Conservation (phyloP, 2,888 invertebrate genomes). For the Falcaria lacertinaria region DNA sequence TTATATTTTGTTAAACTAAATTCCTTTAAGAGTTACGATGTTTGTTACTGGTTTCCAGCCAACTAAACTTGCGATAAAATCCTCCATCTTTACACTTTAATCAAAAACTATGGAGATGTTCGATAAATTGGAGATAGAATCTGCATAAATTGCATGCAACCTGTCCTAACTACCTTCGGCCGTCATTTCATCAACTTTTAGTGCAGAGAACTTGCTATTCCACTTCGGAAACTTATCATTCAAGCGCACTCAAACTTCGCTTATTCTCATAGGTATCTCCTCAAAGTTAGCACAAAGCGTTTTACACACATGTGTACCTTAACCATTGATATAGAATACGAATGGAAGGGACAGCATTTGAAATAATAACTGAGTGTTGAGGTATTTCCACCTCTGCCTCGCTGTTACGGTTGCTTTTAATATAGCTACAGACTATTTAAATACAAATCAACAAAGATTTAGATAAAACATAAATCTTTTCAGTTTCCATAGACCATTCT, state of each 20-base stretch:
- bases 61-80: too few relatives aligned
- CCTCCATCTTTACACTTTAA: too few relatives aligned
- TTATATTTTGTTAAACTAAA: too few relatives aligned
- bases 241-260: conserved; percentile 60
- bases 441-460: too few relatives aligned
- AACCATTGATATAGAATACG: conserved; percentile 33
- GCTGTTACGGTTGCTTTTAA: neutral
- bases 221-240: conserved; percentile 64
- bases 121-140: neutral
- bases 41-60: too few relatives aligned
- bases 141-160: neutral
- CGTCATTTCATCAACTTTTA: conserved; percentile 50
- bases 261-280: conserved; percentile 66
- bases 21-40: too few relatives aligned
- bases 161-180: conserved; percentile 7
- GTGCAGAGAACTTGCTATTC: conserved; percentile 43
- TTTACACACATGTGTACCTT: conserved; percentile 71
- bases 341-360: conserved; percentile 36
- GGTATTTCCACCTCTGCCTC: neutral
- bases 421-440: too few relatives aligned
- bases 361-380: neutral
- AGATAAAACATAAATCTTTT: too few relatives aligned
- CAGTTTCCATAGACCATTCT: too few relatives aligned
- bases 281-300: conserved; percentile 66
- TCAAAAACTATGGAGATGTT: too few relatives aligned